Conservation (phyloP, 2,888 invertebrate genomes). For the Callosobruchus maculatus region DNA sequence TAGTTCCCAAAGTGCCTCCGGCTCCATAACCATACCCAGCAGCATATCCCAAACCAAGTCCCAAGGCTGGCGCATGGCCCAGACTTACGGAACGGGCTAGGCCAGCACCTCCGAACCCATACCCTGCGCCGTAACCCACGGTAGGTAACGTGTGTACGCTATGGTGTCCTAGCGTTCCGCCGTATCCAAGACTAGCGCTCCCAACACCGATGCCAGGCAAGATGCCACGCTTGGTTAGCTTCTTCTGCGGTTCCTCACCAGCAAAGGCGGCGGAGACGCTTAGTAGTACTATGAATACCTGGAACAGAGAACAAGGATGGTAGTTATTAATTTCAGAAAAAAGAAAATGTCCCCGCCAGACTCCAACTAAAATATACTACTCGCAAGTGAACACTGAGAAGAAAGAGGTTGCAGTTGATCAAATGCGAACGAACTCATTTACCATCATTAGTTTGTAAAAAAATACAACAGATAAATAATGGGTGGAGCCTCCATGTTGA, state of each 20-base stretch:
- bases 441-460: no score
- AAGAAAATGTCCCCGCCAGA: no score
- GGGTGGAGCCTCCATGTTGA: no score
- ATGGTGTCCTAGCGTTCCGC: constrained; percentile 13
- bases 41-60: neutral
- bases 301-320: no score
- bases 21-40: neutral
- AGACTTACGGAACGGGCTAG: no score
- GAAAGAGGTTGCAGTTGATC: no score
- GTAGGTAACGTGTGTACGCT: constrained; percentile 2
- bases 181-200: constrained; percentile 35
- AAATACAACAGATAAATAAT: no score
- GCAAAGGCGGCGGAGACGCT: constrained; percentile 46
- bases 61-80: neutral
- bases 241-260: constrained; percentile 37
- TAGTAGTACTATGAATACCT: constrained; percentile 50
- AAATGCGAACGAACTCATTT: no score
- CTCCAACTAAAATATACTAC: no score
- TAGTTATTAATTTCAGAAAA: no score
- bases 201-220: constrained; percentile 35
- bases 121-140: neutral
- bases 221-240: constrained; percentile 49
- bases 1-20: constrained; percentile 19
- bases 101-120: neutral
- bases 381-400: no score